Percentiles rank a stretch among this genome's conserved stretches.
Evolutionary conservation across 2,888 invertebrate genomes (phyloP).

Genomic region (Siphonodentalium dalli): DNA sequence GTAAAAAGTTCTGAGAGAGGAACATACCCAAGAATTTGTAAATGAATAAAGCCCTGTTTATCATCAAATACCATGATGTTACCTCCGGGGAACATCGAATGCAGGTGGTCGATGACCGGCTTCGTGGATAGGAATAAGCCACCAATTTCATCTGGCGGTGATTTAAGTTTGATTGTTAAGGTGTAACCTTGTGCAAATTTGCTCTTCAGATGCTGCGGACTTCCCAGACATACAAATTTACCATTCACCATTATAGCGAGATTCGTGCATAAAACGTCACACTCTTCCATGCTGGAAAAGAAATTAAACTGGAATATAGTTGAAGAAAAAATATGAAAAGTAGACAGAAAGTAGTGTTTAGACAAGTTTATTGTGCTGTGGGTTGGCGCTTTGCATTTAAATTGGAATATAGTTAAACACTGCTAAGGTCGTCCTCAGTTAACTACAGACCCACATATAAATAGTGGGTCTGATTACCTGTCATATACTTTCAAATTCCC

Average conservation of each 20-base stretch:
- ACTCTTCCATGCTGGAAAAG: constrained; percentile 81
- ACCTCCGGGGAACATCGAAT: constrained; percentile 69
- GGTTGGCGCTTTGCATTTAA: too few relatives aligned
- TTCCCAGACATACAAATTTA: constrained; percentile 76
- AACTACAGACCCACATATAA: too few relatives aligned
- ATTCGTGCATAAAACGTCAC: constrained; percentile 80
- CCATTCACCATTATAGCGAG: constrained; percentile 81
- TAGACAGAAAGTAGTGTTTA: too few relatives aligned
- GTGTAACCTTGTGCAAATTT: constrained; percentile 76
- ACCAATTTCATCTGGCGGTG: constrained; percentile 13
- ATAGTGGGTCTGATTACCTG: too few relatives aligned
- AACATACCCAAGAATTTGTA: constrained; percentile 55
- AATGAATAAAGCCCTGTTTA: constrained; percentile 69
- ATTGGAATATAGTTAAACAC: too few relatives aligned
- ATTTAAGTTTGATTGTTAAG: constrained; percentile 67
- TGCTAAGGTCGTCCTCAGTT: too few relatives aligned
- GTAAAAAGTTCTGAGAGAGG: constrained; percentile 61
- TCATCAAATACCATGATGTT: constrained; percentile 76
- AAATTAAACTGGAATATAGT: neutral
- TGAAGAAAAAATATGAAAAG: too few relatives aligned
- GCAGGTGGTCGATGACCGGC: constrained; percentile 64
- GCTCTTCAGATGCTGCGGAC: constrained; percentile 76
- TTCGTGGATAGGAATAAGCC: constrained; percentile 36
- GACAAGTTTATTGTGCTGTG: too few relatives aligned
- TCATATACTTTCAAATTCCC: too few relatives aligned